Evolutionary conservation across 2,888 invertebrate genomes (phyloP).

Genomic region (Digitonthophagus gazella): DNA sequence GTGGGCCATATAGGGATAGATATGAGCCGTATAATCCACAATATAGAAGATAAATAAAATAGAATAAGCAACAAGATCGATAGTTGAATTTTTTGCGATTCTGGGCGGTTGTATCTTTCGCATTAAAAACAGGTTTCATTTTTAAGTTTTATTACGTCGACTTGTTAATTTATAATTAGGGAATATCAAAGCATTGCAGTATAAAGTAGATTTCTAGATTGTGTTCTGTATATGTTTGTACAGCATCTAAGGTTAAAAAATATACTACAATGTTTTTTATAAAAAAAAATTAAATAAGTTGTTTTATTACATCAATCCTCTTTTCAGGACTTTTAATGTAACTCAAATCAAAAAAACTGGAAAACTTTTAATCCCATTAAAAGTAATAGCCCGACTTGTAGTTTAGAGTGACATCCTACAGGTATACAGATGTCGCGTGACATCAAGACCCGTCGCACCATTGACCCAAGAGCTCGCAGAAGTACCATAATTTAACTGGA

Average conservation of each 20-base stretch:
- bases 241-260: not conserved
- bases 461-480: not conserved
- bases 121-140: slow-evolving; percentile 8
- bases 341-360: too few relatives aligned
- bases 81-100: slow-evolving; percentile 9
- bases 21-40: slow-evolving; percentile 36
- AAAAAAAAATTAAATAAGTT: not conserved
- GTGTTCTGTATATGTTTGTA: not conserved
- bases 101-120: slow-evolving; percentile 9
- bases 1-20: slow-evolving; percentile 44
- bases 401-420: not conserved
- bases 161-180: not conserved
- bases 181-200: not conserved
- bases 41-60: slow-evolving; percentile 20
- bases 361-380: too few relatives aligned
- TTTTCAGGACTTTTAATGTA: not conserved
- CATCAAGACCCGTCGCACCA: not conserved
- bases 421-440: not conserved
- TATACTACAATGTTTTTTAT: not conserved
- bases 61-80: slow-evolving; percentile 1
- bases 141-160: not conserved
- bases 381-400: not conserved
- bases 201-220: not conserved
- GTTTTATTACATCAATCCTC: not conserved
- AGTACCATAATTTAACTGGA: not conserved